phyloP scores from a whole-genome alignment of 2,113 vertebrate species.

The Riparia riparia region DNA sequence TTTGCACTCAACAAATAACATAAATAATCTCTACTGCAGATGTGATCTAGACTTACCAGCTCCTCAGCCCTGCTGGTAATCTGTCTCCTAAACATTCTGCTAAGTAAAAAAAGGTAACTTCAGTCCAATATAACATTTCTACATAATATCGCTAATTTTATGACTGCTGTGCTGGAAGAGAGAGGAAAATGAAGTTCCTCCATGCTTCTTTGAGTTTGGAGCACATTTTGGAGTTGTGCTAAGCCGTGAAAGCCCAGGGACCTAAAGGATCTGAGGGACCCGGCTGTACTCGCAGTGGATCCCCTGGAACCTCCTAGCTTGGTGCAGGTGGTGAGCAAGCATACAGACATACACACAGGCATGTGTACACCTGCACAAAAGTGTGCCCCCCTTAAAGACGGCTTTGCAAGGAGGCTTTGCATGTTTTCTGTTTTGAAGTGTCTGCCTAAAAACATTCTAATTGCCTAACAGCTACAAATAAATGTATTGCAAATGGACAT shows the following conservation, averaged over 20 bases:
- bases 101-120: not conserved
- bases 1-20: not conserved
- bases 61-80: not conserved
- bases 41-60: not conserved
- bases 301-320: not conserved
- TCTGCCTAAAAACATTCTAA: constrained; percentile 5
- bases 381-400: not conserved
- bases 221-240: not conserved
- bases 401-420: not conserved
- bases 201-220: not conserved
- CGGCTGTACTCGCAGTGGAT: not conserved
- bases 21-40: not conserved
- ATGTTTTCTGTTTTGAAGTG: not conserved
- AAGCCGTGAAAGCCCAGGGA: not conserved
- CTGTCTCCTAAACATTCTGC: not conserved
- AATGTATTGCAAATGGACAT: not conserved
- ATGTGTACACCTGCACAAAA: not conserved
- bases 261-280: not conserved
- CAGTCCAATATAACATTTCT: not conserved
- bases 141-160: not conserved
- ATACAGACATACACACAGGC: rapidly evolving
- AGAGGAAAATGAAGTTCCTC: not conserved
- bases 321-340: not conserved
- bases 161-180: not conserved
- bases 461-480: not conserved